phyloP scores from a whole-genome alignment of 2,113 vertebrate genomes.

The Zapus hudsonius region DNA sequence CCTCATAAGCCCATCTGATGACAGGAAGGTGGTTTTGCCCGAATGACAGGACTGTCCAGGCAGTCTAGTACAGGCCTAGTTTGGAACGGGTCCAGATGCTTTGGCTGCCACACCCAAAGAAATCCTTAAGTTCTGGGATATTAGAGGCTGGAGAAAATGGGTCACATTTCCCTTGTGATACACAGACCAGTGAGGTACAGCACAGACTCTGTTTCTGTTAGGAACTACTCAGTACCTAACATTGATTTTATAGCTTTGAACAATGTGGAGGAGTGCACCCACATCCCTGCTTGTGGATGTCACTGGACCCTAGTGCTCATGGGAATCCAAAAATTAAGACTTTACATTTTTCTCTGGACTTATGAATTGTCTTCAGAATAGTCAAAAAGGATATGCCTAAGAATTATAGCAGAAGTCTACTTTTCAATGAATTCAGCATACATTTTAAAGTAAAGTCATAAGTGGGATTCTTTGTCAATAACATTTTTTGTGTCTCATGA shows the following conservation, averaged over 20 bases:
- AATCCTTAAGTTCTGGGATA: not conserved
- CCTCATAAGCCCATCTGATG: too few relatives aligned
- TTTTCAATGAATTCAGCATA: not conserved
- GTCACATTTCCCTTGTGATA: not conserved
- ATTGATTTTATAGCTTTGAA: not conserved
- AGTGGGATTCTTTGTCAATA: slow-evolving; percentile 30
- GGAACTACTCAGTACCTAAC: not conserved
- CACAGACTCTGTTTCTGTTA: not conserved
- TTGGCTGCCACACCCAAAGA: not conserved
- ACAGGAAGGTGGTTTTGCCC: not conserved
- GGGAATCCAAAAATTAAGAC: not conserved
- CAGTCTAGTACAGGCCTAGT: not conserved
- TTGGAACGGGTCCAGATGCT: not conserved
- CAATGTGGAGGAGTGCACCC: not conserved
- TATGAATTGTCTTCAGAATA: slow-evolving; percentile 6
- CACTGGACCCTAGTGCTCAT: not conserved
- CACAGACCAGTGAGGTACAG: not conserved
- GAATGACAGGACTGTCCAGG: not conserved
- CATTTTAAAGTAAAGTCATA: slow-evolving; percentile 23
- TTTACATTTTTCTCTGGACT: not conserved
- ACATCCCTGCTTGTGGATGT: rapidly evolving
- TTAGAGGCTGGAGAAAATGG: not conserved
- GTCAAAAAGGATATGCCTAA: slow-evolving; percentile 11
- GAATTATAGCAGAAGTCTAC: slow-evolving; percentile 10
- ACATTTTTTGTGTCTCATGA: not conserved